Percentiles rank a stretch among this genome's conserved stretches.
These are phyloP conservation scores for Ceratina japonica DNA, from an alignment of 1,140 invertebrate genomes.

Conservation along the genomic window DNA sequence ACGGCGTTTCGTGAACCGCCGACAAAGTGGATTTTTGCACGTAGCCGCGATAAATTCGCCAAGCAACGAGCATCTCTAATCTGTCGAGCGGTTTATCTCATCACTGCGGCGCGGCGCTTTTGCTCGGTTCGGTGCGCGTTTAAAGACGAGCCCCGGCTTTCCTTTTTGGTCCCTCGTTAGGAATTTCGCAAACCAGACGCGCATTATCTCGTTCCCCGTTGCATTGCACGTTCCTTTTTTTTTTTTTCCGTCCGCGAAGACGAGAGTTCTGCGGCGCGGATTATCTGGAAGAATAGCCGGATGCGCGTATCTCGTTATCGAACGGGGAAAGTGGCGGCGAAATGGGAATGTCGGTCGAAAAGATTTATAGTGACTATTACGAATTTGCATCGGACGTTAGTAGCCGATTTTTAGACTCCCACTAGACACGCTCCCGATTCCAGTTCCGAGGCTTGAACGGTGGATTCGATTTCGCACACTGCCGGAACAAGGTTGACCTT, in stretches of 20 bases:
- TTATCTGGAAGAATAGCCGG: slow-evolving; percentile 20
- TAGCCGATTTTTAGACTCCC: neutral
- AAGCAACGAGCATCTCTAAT: slow-evolving; percentile 58
- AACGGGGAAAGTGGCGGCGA: slow-evolving; percentile 42
- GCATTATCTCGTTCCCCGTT: slow-evolving; percentile 37
- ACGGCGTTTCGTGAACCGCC: slow-evolving; percentile 25
- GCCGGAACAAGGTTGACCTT: too few species aligned
- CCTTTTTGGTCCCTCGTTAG: slow-evolving; percentile 43
- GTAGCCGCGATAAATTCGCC: slow-evolving; percentile 60
- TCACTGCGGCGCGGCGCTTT: slow-evolving; percentile 59
- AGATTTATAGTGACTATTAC: neutral
- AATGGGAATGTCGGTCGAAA: slow-evolving; percentile 20
- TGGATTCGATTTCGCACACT: too few species aligned
- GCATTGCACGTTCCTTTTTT: slow-evolving; percentile 2
- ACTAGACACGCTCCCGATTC: neutral
- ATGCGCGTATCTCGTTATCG: slow-evolving; percentile 20
- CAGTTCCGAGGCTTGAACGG: neutral
- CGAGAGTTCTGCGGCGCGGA: neutral
- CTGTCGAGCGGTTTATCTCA: slow-evolving; percentile 58
- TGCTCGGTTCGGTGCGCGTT: slow-evolving; percentile 29
- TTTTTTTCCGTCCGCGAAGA: neutral
- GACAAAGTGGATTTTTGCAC: slow-evolving; percentile 64
- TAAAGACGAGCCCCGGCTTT: slow-evolving; percentile 18
- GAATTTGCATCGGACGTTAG: neutral
- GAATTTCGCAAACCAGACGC: slow-evolving; percentile 50